Percentiles rank a stretch among this genome's conserved stretches.
Evolutionary conservation across 92 coral and sea anemone species (phyloP).

Genomic region (Pocillopora meandrina): DNA sequence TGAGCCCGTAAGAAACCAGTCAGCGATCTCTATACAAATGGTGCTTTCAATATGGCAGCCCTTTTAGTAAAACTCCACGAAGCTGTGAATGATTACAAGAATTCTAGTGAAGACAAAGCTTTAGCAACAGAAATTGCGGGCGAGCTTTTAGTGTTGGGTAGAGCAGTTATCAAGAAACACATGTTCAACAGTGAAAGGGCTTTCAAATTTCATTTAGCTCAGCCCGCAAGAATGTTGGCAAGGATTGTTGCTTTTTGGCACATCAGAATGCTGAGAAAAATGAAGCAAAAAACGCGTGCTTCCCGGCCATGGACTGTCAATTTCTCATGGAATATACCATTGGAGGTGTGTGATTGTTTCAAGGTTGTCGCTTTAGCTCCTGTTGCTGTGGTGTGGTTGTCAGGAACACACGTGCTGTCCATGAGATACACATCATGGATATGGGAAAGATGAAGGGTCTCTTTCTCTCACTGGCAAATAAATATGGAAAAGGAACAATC

Average conservation of each 20-base stretch:
- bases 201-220: conserved; percentile 52
- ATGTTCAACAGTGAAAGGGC: conserved; percentile 25
- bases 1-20: background rate
- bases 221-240: conserved; percentile 58
- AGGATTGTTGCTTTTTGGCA: conserved; percentile 41
- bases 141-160: conserved; percentile 31
- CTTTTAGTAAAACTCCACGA: conserved; percentile 20
- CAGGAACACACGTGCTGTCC: conserved; percentile 19
- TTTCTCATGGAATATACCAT: conserved; percentile 28
- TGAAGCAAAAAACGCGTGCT: background rate
- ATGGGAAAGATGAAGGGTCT: conserved; percentile 9
- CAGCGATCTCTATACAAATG: background rate
- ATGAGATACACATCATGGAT: conserved; percentile 12
- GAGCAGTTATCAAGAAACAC: conserved; percentile 55
- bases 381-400: conserved; percentile 20
- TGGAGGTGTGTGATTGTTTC: conserved; percentile 32
- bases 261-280: conserved; percentile 50
- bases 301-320: conserved; percentile 12
- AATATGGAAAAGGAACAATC: no score
- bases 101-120: background rate
- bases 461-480: conserved; percentile 5
- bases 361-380: conserved; percentile 26
- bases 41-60: conserved; percentile 37
- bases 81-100: conserved; percentile 1
- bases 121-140: conserved; percentile 21